These are phyloP conservation scores for Pedetes capensis DNA, from an alignment of 2,113 vertebrate species.

Conservation along the genomic window DNA sequence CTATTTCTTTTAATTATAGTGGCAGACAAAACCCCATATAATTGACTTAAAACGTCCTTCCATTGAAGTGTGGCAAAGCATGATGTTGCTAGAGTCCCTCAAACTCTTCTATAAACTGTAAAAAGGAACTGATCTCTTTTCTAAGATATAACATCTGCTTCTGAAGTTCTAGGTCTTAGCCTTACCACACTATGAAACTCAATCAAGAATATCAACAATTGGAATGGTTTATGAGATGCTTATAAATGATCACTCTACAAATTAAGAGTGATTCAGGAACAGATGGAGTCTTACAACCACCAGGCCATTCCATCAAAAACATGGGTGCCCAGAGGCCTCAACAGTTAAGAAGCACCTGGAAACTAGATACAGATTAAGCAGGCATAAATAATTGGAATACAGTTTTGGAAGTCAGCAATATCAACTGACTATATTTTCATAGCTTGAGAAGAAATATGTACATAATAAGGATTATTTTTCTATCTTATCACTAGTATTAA, in stretches of 20 bases:
- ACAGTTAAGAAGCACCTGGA: slow-evolving; percentile 44
- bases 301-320: slow-evolving; percentile 28
- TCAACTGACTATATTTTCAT: neutral
- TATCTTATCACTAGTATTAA: neutral
- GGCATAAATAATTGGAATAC: slow-evolving; percentile 4
- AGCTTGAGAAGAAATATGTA: neutral
- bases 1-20: slow-evolving; percentile 30
- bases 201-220: slow-evolving; percentile 58
- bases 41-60: neutral
- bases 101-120: slow-evolving; percentile 31
- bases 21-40: neutral
- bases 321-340: slow-evolving; percentile 34
- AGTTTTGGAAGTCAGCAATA: slow-evolving; percentile 18
- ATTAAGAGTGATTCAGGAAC: slow-evolving; percentile 53
- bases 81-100: neutral
- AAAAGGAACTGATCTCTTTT: slow-evolving; percentile 44
- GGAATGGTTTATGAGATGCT: slow-evolving; percentile 11
- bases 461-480: neutral
- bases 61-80: neutral
- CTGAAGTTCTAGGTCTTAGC: neutral
- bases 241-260: slow-evolving; percentile 30
- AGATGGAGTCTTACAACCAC: slow-evolving; percentile 57
- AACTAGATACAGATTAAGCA: neutral
- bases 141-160: slow-evolving; percentile 31
- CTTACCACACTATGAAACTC: slow-evolving; percentile 17